Percentiles rank a stretch among this genome's conserved stretches.
Evolutionary conservation across 2,888 invertebrate genomes (phyloP).

Genomic region (Drosophila falleni): DNA sequence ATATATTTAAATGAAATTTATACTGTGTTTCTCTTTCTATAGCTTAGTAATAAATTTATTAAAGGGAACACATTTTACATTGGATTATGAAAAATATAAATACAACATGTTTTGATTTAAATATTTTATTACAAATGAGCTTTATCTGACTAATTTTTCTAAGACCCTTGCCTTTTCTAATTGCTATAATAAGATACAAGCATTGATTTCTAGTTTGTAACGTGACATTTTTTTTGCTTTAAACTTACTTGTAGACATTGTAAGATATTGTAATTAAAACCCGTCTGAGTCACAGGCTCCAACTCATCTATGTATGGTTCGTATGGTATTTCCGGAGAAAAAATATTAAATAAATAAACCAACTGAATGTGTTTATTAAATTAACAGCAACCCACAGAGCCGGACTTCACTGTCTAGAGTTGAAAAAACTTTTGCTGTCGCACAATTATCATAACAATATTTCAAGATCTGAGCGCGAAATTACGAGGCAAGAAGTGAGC

Average conservation of each 20-base stretch:
- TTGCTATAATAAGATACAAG: too few relatives aligned
- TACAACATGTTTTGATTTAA: too few relatives aligned
- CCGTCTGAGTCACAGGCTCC: conserved; percentile 51
- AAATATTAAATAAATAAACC: conserved; percentile 66
- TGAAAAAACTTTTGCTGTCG: conserved; percentile 20
- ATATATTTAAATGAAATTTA: conserved; percentile 4
- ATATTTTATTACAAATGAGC: too few relatives aligned
- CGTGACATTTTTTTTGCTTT: too few relatives aligned
- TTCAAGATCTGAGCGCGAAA: conserved; percentile 63
- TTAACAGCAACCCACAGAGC: conserved; percentile 62
- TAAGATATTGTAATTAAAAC: neutral
- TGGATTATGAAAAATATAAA: too few relatives aligned
- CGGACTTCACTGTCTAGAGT: conserved; percentile 14
- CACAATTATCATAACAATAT: conserved; percentile 79
- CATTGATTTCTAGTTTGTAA: too few relatives aligned
- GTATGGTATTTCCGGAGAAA: conserved; percentile 63
- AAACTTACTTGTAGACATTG: neutral
- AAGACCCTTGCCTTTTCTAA: too few relatives aligned
- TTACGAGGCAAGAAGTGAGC: conserved; percentile 34
- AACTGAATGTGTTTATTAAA: conserved; percentile 76
- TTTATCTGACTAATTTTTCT: too few relatives aligned
- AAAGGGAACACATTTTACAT: neutral
- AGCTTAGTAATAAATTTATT: neutral
- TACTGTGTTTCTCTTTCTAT: neutral
- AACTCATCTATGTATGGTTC: conserved; percentile 19